phyloP scores from a whole-genome alignment of 1,140 invertebrate species.

The Drosophila mojavensis region DNA sequence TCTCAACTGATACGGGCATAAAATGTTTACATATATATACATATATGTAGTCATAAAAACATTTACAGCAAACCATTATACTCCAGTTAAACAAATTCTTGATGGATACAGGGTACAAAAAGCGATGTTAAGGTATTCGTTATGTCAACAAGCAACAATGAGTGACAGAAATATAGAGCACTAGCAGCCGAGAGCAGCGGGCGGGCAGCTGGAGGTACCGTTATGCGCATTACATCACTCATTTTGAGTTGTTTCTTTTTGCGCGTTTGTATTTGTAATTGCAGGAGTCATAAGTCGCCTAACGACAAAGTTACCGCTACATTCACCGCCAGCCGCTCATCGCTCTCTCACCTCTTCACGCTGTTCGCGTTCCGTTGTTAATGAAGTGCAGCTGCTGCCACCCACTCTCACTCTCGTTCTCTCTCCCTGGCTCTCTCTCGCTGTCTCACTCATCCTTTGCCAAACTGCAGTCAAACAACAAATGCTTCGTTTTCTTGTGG shows the following conservation, averaged over 20 bases:
- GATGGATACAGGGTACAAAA: conserved; percentile 23
- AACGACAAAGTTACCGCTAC: conserved; percentile 52
- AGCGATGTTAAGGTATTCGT: conserved; percentile 79
- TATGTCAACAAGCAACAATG: conserved; percentile 80
- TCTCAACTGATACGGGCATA: too few relatives aligned
- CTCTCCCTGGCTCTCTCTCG: conserved; percentile 10
- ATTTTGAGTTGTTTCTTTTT: conserved; percentile 51
- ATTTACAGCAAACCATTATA: too few relatives aligned
- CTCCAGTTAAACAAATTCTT: too few relatives aligned
- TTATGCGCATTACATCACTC: conserved; percentile 78
- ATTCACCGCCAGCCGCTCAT: background rate
- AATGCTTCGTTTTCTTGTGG: conserved; percentile 51
- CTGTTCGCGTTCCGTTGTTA: conserved; percentile 39
- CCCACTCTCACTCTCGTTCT: background rate
- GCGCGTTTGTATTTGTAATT: conserved; percentile 67
- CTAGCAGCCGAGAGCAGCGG: conserved; percentile 1
- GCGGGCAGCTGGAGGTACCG: conserved; percentile 33
- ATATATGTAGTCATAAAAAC: too few relatives aligned
- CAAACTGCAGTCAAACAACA: conserved; percentile 66
- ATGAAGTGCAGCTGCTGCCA: conserved; percentile 63
- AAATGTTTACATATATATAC: too few relatives aligned
- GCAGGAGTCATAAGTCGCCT: conserved; percentile 57
- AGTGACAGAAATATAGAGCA: conserved; percentile 3
- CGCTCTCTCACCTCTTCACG: conserved; percentile 5
- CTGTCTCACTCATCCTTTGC: background rate